A percentile compares a stretch with the other conserved stretches of the same genome.
These are phyloP conservation scores for Pitangus sulphuratus DNA, from an alignment of 2,797 vertebrate genomes.

Conservation along the genomic window DNA sequence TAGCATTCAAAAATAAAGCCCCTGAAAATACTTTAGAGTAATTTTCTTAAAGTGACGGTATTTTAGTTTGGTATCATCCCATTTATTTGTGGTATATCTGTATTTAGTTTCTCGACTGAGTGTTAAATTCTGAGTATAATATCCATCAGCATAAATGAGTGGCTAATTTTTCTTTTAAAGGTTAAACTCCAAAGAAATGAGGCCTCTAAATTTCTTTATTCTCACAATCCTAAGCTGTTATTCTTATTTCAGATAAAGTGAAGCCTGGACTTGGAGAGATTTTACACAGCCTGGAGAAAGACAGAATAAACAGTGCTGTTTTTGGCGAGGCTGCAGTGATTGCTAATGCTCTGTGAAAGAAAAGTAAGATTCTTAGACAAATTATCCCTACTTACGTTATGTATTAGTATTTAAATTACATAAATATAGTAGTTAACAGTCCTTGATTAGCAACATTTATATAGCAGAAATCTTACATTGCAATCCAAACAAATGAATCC, in stretches of 20 bases:
- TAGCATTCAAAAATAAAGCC: background rate
- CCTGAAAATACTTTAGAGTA: background rate
- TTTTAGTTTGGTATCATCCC: background rate
- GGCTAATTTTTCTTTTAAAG: background rate
- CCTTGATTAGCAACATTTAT: background rate
- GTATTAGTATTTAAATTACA: background rate
- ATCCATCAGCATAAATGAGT: background rate
- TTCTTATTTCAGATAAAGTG: background rate
- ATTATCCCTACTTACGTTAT: background rate
- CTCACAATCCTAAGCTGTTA: background rate
- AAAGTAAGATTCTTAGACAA: background rate
- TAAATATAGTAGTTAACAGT: background rate
- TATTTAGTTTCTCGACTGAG: background rate
- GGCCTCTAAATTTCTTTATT: background rate
- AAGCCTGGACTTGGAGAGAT: background rate
- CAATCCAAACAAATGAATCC: background rate
- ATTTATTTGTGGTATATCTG: background rate
- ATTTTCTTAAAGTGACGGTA: background rate
- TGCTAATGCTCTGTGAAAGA: background rate
- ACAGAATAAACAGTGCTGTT: background rate
- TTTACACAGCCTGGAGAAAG: background rate
- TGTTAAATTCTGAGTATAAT: background rate
- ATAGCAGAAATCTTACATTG: background rate
- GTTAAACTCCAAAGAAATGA: background rate
- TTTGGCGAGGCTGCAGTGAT: background rate